phyloP scores from a whole-genome alignment of 2,113 vertebrate genomes.

The Oryzias javanicus region DNA sequence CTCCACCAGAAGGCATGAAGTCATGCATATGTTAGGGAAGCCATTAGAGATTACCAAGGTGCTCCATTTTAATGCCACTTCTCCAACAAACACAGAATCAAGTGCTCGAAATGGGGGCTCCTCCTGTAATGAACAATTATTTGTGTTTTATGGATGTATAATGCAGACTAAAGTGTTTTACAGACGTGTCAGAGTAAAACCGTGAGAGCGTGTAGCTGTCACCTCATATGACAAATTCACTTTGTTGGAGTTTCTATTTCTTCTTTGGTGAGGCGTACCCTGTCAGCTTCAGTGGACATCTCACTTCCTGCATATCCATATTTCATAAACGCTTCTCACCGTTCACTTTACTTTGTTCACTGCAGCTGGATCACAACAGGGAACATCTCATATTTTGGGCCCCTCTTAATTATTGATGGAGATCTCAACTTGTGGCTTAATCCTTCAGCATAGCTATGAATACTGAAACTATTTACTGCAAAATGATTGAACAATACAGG shows the following conservation, averaged over 20 bases:
- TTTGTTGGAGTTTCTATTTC: neutral
- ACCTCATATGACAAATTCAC: neutral
- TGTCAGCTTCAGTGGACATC: slow-evolving; percentile 47
- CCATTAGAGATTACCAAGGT: slow-evolving; percentile 71
- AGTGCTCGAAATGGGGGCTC: slow-evolving; percentile 35
- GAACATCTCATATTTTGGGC: slow-evolving; percentile 62
- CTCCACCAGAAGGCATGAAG: slow-evolving; percentile 70
- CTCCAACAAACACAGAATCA: slow-evolving; percentile 42
- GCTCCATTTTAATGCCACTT: slow-evolving; percentile 56
- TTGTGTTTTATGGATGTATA: slow-evolving; percentile 34
- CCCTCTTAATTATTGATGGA: slow-evolving; percentile 63
- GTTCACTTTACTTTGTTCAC: slow-evolving; percentile 42
- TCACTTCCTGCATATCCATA: slow-evolving; percentile 64
- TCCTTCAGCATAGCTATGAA: slow-evolving; percentile 50
- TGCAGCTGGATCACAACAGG: slow-evolving; percentile 69
- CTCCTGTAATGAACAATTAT: slow-evolving; percentile 42
- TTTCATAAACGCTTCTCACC: slow-evolving; percentile 68
- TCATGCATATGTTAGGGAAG: slow-evolving; percentile 68
- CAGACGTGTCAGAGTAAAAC: slow-evolving; percentile 6
- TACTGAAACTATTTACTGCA: slow-evolving; percentile 27
- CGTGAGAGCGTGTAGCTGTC: slow-evolving; percentile 6
- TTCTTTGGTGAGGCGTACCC: slow-evolving; percentile 17
- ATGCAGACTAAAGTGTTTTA: slow-evolving; percentile 21
- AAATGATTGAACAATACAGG: slow-evolving; percentile 4
- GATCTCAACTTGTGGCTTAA: slow-evolving; percentile 53